Conservation (phyloP, 2,797 vertebrate species). For the Spondyliosoma cantharus region DNA sequence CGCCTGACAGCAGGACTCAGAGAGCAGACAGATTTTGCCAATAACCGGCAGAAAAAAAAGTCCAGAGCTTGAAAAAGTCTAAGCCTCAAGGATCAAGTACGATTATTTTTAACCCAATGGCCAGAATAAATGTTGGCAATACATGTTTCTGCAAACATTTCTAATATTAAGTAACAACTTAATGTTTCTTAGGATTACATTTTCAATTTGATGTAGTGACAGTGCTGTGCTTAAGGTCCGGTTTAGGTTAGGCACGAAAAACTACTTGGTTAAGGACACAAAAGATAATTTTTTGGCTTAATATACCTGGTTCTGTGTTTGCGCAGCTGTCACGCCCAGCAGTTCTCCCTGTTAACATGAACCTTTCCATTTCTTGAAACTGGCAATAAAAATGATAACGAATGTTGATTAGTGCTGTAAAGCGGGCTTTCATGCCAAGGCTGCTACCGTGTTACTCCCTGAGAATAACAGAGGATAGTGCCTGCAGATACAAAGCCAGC, state of each 20-base stretch:
- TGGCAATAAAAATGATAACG: conserved; percentile 27
- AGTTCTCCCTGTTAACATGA: neutral
- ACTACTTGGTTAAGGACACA: no score
- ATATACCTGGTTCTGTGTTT: no score
- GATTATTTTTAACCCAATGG: neutral
- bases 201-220: no score
- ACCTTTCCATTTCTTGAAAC: conserved; percentile 7
- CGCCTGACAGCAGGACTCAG: neutral
- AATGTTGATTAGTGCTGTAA: neutral
- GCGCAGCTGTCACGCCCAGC: no score
- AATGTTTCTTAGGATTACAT: no score
- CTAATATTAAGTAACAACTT: neutral
- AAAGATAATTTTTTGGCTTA: no score
- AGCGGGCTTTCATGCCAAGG: neutral
- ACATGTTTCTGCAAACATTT: neutral
- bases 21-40: conserved; percentile 35
- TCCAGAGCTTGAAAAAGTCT: neutral
- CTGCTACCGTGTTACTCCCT: conserved; percentile 1
- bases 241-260: no score
- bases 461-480: neutral
- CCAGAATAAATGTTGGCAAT: no score
- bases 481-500: conserved; percentile 2
- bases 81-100: neutral
- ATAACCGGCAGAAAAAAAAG: conserved; percentile 2
- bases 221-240: no score